Percentiles rank a stretch among this genome's conserved stretches.
These are phyloP conservation scores for Nipponacmea schrenckii DNA, from an alignment of 2,888 invertebrate species.

Conservation along the genomic window DNA sequence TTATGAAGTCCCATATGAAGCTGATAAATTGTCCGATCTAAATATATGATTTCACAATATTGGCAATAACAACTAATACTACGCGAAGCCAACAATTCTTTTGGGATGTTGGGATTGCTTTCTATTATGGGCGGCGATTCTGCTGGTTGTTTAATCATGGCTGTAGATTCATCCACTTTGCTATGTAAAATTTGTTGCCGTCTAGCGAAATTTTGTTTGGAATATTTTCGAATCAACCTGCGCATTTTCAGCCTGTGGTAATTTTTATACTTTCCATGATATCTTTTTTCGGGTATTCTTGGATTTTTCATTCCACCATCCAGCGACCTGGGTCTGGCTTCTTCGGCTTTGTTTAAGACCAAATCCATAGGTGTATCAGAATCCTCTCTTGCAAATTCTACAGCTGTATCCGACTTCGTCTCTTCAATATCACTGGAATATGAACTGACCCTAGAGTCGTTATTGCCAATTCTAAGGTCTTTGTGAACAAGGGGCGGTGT, in stretches of 20 bases:
- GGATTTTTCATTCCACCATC: background rate
- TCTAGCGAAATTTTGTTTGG: background rate
- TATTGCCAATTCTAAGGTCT: background rate
- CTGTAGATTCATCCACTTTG: conserved; percentile 1
- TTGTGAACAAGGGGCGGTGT: background rate
- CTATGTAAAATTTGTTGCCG: background rate
- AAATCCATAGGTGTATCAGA: background rate
- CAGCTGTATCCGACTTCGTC: background rate
- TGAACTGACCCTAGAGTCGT: background rate
- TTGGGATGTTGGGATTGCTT: conserved; percentile 10
- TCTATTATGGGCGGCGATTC: conserved; percentile 6
- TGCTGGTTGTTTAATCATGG: background rate
- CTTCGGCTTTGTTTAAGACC: background rate
- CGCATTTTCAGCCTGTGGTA: background rate
- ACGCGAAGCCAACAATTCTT: background rate
- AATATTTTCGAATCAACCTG: background rate
- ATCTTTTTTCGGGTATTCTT: background rate
- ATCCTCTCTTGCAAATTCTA: background rate
- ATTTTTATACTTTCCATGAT: background rate
- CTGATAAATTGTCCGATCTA: conserved; percentile 95
- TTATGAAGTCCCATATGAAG: conserved; percentile 98
- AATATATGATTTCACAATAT: conserved; percentile 91
- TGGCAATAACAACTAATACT: conserved; percentile 34
- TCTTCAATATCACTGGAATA: background rate
- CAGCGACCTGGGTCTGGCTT: background rate